Evolutionary conservation across 2,888 invertebrate genomes (phyloP).

Genomic region (Drosophila mimica): DNA sequence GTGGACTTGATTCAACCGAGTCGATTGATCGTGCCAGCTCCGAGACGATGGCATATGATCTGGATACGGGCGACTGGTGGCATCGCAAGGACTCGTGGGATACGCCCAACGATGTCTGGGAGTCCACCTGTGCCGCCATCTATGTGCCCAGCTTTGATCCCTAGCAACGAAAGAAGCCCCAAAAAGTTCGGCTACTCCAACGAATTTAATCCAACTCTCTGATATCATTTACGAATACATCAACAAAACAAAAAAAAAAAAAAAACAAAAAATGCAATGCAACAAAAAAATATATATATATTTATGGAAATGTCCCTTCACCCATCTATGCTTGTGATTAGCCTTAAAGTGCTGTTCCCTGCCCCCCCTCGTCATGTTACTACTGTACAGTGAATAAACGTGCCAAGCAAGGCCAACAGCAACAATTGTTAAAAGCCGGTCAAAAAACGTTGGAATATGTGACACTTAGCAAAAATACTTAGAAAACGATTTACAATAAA

Average conservation of each 20-base stretch:
- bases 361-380: conserved; percentile 7
- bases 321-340: conserved; percentile 44
- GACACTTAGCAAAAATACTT: conserved; percentile 32
- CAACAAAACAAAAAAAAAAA: background rate
- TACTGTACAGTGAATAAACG: conserved; percentile 62
- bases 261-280: background rate
- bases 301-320: conserved; percentile 1
- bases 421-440: conserved; percentile 46
- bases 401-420: conserved; percentile 59
- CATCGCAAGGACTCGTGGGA: conserved; percentile 86
- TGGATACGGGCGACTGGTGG: conserved; percentile 89
- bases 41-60: conserved; percentile 88
- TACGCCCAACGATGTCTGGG: conserved; percentile 90
- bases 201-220: conserved; percentile 20
- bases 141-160: conserved; percentile 87
- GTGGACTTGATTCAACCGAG: conserved; percentile 89
- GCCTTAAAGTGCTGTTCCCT: conserved; percentile 23
- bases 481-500: conserved; percentile 32
- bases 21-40: conserved; percentile 89
- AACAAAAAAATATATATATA: background rate
- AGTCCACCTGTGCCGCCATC: conserved; percentile 89
- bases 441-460: conserved; percentile 48
- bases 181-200: background rate
- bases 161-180: conserved; percentile 12
- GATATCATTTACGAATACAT: background rate